Percentiles rank a stretch among this genome's conserved stretches.
Conservation (phyloP, 2,888 invertebrate species). For the Drosophila meridiana region DNA sequence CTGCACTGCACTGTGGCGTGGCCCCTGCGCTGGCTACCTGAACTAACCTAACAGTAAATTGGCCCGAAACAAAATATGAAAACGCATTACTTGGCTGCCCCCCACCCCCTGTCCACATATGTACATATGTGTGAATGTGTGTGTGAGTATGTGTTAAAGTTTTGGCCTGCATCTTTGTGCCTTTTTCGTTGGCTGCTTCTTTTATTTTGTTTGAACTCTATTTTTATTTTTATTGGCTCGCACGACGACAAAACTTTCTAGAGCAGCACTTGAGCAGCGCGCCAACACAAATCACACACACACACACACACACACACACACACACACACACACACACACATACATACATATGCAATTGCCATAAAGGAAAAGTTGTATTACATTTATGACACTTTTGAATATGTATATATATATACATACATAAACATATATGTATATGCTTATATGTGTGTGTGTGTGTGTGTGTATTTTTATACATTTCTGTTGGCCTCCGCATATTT, state of each 20-base stretch:
- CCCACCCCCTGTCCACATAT: too few relatives aligned
- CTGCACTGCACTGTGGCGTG: conserved; percentile 34
- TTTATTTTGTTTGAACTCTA: conserved; percentile 67
- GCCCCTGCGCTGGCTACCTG: conserved; percentile 41
- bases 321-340: conserved; percentile 20
- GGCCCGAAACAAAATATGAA: conserved; percentile 57
- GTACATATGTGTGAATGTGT: neutral
- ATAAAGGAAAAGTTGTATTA: conserved; percentile 77
- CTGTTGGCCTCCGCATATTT: conserved; percentile 64
- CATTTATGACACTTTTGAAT: conserved; percentile 72
- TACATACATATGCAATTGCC: conserved; percentile 32
- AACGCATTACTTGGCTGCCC: conserved; percentile 49
- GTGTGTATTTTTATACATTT: conserved; percentile 55
- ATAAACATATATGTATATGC: neutral
- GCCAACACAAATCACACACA: conserved; percentile 45
- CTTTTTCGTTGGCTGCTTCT: conserved; percentile 47
- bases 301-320: conserved; percentile 25
- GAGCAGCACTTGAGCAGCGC: conserved; percentile 67
- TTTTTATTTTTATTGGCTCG: conserved; percentile 76
- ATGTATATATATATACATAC: conserved; percentile 34
- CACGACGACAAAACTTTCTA: conserved; percentile 60
- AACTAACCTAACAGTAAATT: conserved; percentile 54
- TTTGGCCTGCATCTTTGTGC: conserved; percentile 56
- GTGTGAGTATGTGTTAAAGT: conserved; percentile 46
- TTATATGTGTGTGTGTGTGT: neutral